Percentiles rank a stretch among this genome's conserved stretches.
Conservation (phyloP, 2,888 invertebrate genomes). For the Mythimna pallens region DNA sequence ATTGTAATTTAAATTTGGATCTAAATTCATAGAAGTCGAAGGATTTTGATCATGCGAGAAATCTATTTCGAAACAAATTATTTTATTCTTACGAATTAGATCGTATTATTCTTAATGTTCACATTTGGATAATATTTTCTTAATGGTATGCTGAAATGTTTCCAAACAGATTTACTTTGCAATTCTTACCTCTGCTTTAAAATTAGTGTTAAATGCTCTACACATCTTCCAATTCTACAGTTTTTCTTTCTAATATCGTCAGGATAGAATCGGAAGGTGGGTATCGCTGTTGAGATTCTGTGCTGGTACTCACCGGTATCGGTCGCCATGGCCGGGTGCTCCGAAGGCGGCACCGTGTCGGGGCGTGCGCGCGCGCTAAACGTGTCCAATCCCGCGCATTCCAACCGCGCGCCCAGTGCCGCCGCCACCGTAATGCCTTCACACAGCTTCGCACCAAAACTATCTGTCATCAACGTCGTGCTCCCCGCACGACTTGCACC, state of each 20-base stretch:
- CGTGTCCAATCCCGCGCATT: conserved; percentile 89
- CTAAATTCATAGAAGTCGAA: conserved; percentile 26
- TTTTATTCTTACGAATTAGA: conserved; percentile 11
- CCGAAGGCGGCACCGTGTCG: conserved; percentile 89
- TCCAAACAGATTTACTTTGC: conserved; percentile 1
- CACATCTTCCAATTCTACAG: conserved; percentile 6
- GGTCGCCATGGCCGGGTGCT: conserved; percentile 89
- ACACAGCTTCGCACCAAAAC: conserved; percentile 71
- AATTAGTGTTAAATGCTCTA: conserved; percentile 4
- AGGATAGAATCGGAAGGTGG: conserved; percentile 8
- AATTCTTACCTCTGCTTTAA: conserved; percentile 4
- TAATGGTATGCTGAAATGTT: conserved; percentile 1
- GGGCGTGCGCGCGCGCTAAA: conserved; percentile 88
- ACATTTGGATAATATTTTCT: neutral
- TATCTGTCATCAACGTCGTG: conserved; percentile 64
- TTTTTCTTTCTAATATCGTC: neutral
- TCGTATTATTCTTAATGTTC: neutral
- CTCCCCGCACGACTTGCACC: conserved; percentile 50
- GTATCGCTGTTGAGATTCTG: conserved; percentile 11
- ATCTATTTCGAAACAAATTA: conserved; percentile 38
- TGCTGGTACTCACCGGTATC: conserved; percentile 84
- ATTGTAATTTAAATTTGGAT: conserved; percentile 31
- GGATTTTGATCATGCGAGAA: conserved; percentile 20
- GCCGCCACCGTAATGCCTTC: conserved; percentile 86
- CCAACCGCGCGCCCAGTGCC: conserved; percentile 84